Conservation (phyloP, 2,797 vertebrate species). For the Amblyraja radiata region DNA sequence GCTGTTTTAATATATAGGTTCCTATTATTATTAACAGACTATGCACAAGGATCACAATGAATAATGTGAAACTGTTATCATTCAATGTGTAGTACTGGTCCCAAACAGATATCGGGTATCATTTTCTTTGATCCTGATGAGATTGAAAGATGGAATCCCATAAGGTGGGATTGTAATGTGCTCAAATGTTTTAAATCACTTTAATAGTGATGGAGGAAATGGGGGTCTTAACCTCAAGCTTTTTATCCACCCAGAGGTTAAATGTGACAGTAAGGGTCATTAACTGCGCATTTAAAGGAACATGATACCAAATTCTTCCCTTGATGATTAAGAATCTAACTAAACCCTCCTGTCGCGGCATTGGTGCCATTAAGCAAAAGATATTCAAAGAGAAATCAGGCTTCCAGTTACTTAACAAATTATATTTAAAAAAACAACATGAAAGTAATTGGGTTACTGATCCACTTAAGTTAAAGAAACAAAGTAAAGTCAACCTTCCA, state of each 20-base stretch:
- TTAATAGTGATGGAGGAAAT: constrained; percentile 31
- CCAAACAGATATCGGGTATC: background rate
- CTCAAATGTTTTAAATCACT: constrained; percentile 33
- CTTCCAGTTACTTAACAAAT: background rate
- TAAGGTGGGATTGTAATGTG: constrained; percentile 20
- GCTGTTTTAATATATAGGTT: background rate
- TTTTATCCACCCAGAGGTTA: constrained; percentile 29
- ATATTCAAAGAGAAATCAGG: background rate
- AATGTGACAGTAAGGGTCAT: constrained; percentile 26
- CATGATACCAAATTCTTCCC: constrained; percentile 15
- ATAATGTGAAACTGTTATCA: background rate
- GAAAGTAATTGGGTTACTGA: background rate
- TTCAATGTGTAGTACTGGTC: background rate
- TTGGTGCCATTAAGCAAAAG: background rate
- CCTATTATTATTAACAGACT: background rate
- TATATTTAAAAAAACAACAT: background rate
- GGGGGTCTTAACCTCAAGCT: constrained; percentile 31
- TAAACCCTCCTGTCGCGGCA: constrained; percentile 21
- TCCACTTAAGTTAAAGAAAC: background rate
- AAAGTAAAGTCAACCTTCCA: background rate
- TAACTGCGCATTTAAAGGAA: constrained; percentile 30
- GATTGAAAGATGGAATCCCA: constrained; percentile 1
- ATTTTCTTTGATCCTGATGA: constrained; percentile 7
- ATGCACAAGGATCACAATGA: background rate
- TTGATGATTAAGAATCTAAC: constrained; percentile 25